These are phyloP conservation scores for Epinephelus fuscoguttatus DNA, from an alignment of 2,113 vertebrate species.

Conservation along the genomic window DNA sequence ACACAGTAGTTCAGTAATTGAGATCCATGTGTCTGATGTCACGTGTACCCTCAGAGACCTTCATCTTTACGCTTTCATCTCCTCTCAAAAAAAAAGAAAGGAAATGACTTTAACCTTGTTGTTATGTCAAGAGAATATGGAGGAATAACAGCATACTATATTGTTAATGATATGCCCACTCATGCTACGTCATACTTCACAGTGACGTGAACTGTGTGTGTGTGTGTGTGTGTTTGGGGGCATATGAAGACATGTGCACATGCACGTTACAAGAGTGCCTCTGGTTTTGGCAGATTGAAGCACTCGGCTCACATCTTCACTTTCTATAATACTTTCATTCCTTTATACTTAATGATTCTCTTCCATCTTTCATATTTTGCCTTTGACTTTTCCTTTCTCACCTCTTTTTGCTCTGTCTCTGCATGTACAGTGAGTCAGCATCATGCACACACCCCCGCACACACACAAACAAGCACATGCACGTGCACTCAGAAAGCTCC, in stretches of 20 bases:
- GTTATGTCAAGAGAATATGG: background rate
- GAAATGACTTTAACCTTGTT: background rate
- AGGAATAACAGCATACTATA: background rate
- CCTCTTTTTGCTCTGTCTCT: background rate
- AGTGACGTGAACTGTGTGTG: too few relatives aligned
- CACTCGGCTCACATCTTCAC: background rate
- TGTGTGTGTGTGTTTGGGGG: too few relatives aligned
- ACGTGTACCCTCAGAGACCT: background rate
- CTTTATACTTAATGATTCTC: background rate
- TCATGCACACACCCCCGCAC: slow-evolving; percentile 6
- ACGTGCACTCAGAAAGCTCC: slow-evolving; percentile 19
- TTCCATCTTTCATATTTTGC: background rate
- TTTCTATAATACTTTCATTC: background rate
- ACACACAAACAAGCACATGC: slow-evolving; percentile 5
- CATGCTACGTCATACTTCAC: background rate
- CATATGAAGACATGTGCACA: background rate
- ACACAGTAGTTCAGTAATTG: background rate
- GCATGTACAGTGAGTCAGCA: slow-evolving; percentile 59
- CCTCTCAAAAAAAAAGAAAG: background rate
- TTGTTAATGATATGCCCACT: background rate
- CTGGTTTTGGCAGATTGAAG: background rate
- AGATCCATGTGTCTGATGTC: background rate
- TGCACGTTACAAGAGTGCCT: background rate
- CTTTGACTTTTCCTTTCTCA: slow-evolving; percentile 9
- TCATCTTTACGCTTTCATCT: background rate